Evolutionary conservation across 2,797 vertebrate genomes (phyloP).

Genomic region (Podargus strigoides): DNA sequence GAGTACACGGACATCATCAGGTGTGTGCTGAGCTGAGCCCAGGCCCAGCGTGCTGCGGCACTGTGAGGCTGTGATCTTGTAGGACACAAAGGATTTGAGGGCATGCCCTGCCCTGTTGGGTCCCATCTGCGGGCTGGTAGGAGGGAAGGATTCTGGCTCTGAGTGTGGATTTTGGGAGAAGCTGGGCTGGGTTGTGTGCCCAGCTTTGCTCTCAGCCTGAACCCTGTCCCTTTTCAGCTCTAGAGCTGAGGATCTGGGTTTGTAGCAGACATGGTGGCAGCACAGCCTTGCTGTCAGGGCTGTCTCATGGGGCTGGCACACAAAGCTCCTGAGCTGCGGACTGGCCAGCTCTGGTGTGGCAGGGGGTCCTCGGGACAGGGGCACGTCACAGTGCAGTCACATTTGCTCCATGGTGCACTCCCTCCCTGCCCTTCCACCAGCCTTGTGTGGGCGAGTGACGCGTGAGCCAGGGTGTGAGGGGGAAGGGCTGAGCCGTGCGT

Average conservation of each 20-base stretch:
- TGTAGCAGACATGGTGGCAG: accelerated
- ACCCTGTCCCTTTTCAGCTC: background rate
- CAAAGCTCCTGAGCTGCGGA: background rate
- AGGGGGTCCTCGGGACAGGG: no score
- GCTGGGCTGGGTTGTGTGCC: background rate
- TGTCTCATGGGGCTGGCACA: background rate
- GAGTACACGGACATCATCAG: constrained; percentile 96
- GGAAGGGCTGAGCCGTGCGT: background rate
- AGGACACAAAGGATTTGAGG: background rate
- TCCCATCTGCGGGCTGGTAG: background rate
- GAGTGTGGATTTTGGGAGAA: background rate
- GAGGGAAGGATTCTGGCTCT: background rate
- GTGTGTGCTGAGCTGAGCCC: constrained; percentile 59
- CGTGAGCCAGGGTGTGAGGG: no score
- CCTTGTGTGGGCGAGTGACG: no score
- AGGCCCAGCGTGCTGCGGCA: no score
- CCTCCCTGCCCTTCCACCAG: background rate
- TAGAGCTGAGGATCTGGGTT: background rate
- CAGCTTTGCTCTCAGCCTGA: background rate
- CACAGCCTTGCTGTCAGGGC: background rate
- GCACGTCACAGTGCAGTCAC: no score
- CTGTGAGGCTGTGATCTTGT: no score
- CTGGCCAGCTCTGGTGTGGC: no score
- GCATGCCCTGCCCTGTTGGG: background rate
- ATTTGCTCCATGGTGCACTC: background rate